Base-by-base conservation (phyloP, 1,140 invertebrate species). In the Eriocheir sinensis region DNA sequence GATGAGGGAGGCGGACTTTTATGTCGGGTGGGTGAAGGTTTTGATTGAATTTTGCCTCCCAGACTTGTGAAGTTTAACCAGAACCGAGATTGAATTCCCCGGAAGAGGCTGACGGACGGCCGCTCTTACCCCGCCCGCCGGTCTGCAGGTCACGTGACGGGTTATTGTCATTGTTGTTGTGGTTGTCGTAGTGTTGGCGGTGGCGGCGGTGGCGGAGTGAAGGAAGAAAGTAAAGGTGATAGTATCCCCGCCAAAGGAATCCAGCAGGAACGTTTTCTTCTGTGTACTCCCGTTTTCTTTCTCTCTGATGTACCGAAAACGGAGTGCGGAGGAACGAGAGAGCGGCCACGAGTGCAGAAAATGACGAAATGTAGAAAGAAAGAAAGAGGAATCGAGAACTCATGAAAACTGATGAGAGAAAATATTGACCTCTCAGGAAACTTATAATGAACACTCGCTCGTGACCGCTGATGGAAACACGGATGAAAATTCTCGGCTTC, bases 41-140 rank as follows among this genome's bases (percentile, higher is more conserved):
- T 72, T 72, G 60, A 72, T 72, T 72, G 60, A 72, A 72, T 72
- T 72, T 72, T 72, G 60, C 60, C 60, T 72, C 60, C 60, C 60
- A 72, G 60, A 27, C 60, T 72, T 72, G 60, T 72, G 17, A 72
- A 27, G 60, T 72, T 72, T 72, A 72, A 72, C 60, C 60, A 72
- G 60, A 72, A 72, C 60, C 60, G 27, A 72, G 60, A 72, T 72
- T 72, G 60, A 72, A 72, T 72, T n/a, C n/a, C 60, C 60, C 27
- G 60, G 60, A 72, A 72, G 60, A 72, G 60, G 60, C 27, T 72
- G 60, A n/a, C 60, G 60, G 60, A 12, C 6, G 60, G 60, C 27
- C n/a, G 60, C 27, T 72, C 12, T 72, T 72, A 53, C 60, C n/a
- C 60, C 21, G 60, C 60, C 60, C 8, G 60, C 21, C 60, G n/a